Evolutionary conservation across 1,140 invertebrate species (phyloP).

Genomic region (Subanguina moxae): DNA sequence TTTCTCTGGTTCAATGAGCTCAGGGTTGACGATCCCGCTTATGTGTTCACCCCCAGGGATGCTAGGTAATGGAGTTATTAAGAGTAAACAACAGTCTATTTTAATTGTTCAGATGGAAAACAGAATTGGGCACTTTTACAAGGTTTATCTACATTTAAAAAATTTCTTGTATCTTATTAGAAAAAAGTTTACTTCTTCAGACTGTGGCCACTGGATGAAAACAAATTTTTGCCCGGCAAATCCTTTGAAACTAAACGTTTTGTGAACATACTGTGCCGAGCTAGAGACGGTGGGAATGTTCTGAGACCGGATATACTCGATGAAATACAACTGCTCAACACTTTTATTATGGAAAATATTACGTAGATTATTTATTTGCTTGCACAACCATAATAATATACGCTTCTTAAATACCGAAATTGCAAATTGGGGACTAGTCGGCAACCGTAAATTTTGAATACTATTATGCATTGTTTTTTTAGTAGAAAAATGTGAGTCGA

Average conservation of each 20-base stretch:
- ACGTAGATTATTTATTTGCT: background rate
- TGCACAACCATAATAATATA: too few relatives aligned
- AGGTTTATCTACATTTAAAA: background rate
- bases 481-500: too few relatives aligned
- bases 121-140: conserved; percentile 51
- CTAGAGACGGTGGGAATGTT: conserved; percentile 48
- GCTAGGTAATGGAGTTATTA: conserved; percentile 39
- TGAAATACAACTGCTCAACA: conserved; percentile 55
- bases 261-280: conserved; percentile 53
- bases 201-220: conserved; percentile 57
- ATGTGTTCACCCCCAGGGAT: conserved; percentile 56
- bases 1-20: conserved; percentile 54
- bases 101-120: conserved; percentile 53
- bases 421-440: too few relatives aligned
- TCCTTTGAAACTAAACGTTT: conserved; percentile 59
- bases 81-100: background rate
- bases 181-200: too few relatives aligned
- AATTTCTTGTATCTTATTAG: too few relatives aligned
- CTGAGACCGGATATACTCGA: conserved; percentile 50
- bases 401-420: too few relatives aligned
- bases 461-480: too few relatives aligned
- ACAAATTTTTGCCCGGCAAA: conserved; percentile 59
- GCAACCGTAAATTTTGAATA: too few relatives aligned
- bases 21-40: conserved; percentile 56
- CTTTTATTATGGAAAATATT: conserved; percentile 55